These are phyloP conservation scores for Parapsyche elsis DNA, from an alignment of 1,140 invertebrate species.

Conservation along the genomic window DNA sequence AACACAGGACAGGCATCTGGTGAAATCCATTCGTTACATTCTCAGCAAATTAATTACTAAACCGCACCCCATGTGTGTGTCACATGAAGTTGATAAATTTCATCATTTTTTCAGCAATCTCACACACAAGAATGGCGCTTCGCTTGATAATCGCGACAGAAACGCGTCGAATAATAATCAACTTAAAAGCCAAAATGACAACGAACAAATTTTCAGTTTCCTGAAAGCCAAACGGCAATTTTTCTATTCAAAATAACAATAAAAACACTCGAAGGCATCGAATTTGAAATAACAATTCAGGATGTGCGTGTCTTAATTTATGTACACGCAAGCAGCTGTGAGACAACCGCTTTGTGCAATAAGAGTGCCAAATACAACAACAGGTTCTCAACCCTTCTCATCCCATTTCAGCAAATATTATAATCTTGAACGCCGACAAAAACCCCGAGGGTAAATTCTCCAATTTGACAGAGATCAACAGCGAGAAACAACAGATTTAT, in stretches of 20 bases:
- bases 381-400: too few species aligned
- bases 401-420: too few species aligned
- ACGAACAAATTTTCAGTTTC: neutral
- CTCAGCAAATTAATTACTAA: neutral
- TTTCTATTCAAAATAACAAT: neutral
- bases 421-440: too few species aligned
- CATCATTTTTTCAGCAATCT: neutral
- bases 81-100: neutral
- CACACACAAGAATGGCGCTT: neutral
- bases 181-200: constrained; percentile 10
- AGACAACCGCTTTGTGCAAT: neutral
- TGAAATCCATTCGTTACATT: constrained; percentile 19
- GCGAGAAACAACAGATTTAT: neutral
- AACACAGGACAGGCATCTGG: neutral
- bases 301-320: neutral
- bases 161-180: neutral
- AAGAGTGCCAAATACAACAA: neutral
- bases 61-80: neutral
- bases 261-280: neutral
- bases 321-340: neutral
- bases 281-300: neutral
- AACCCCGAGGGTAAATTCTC: too few species aligned
- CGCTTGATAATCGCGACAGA: neutral
- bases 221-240: neutral
- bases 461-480: too few species aligned